A percentile compares a stretch with the other conserved stretches of the same genome.
Evolutionary conservation across 2,888 invertebrate species (phyloP).

Genomic region (Limenitis camilla): DNA sequence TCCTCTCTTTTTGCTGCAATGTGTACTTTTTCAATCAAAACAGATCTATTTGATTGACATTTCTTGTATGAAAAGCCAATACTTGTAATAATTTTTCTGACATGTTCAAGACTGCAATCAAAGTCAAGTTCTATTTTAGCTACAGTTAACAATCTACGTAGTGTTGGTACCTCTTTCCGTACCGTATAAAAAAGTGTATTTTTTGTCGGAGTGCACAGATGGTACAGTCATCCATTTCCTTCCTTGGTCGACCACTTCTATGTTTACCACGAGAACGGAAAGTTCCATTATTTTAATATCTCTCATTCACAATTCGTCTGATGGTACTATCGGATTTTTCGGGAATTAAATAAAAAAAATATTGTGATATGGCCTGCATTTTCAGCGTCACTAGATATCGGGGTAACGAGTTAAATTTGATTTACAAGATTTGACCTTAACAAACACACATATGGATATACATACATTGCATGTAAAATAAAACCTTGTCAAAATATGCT

Average conservation of each 20-base stretch:
- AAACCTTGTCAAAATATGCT: too few relatives aligned
- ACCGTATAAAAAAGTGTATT: constrained; percentile 3
- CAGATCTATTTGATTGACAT: background rate
- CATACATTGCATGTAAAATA: too few relatives aligned
- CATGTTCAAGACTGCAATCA: background rate
- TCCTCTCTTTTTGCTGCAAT: too few relatives aligned
- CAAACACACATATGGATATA: too few relatives aligned
- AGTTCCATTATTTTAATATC: background rate
- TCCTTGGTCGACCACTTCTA: constrained; percentile 1
- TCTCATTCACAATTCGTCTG: background rate
- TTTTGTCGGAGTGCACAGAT: constrained; percentile 9
- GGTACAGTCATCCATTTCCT: constrained; percentile 8
- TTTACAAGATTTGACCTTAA: too few relatives aligned
- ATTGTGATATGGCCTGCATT: background rate
- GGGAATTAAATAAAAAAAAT: too few relatives aligned
- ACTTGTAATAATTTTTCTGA: background rate
- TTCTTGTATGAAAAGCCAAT: background rate
- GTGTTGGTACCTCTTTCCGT: background rate
- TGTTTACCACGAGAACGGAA: constrained; percentile 3
- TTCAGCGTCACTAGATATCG: too few relatives aligned
- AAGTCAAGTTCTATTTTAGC: background rate
- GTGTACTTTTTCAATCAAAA: background rate
- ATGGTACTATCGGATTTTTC: too few relatives aligned
- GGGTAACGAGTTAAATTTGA: too few relatives aligned
- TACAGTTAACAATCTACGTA: background rate